Conservation (phyloP, 2,113 vertebrate species). For the Crypturellus undulatus region DNA sequence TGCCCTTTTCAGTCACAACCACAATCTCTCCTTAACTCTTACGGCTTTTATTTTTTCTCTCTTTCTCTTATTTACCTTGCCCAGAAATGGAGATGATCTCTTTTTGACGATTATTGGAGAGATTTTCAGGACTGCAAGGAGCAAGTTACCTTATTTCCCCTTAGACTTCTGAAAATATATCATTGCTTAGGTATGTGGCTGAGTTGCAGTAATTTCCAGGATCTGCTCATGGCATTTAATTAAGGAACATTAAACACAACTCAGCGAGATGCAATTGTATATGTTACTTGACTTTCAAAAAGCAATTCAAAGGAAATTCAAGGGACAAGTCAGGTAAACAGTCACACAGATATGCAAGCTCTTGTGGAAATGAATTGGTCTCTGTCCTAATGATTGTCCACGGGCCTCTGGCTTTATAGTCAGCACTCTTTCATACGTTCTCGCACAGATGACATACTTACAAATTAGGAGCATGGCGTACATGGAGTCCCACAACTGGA, state of each 20-base stretch:
- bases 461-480: fast-evolving
- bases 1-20: neutral
- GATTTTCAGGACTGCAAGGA: neutral
- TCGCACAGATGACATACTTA: neutral
- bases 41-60: too few relatives aligned
- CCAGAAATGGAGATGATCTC: neutral
- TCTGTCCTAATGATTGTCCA: neutral
- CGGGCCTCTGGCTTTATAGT: neutral
- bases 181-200: neutral
- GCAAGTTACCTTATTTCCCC: neutral
- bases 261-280: neutral
- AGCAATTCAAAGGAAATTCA: neutral
- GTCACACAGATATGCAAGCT: neutral
- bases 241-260: neutral
- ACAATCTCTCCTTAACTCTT: neutral
- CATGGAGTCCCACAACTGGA: neutral
- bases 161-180: neutral
- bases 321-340: neutral
- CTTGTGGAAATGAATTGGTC: neutral
- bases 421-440: neutral
- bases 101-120: neutral
- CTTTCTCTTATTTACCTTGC: neutral
- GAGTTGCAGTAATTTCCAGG: neutral
- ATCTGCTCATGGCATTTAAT: neutral
- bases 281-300: constrained; percentile 25